phyloP scores from a whole-genome alignment of 1,140 invertebrate genomes.

The Aphelinus atriplicis region DNA sequence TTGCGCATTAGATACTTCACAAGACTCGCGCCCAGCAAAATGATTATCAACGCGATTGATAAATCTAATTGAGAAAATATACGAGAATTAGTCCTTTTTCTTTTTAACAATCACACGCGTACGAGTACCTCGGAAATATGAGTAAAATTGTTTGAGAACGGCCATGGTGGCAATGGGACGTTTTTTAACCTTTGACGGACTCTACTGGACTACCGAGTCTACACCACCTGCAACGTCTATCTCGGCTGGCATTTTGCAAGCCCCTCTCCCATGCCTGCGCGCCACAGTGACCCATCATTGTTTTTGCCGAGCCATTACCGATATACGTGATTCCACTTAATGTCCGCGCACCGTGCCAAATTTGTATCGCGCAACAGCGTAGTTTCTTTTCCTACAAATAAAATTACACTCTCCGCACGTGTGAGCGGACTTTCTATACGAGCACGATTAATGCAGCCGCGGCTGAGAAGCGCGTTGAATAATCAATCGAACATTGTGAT shows the following conservation, averaged over 20 bases:
- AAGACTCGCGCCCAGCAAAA: neutral
- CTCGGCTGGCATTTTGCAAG: neutral
- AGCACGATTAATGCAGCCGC: too few species aligned
- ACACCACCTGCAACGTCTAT: neutral
- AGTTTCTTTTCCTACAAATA: too few species aligned
- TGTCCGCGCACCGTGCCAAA: neutral
- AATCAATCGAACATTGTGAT: too few species aligned
- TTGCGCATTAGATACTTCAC: neutral
- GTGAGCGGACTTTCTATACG: too few species aligned
- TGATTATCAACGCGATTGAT: neutral
- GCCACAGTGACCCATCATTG: too few species aligned
- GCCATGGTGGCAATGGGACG: neutral
- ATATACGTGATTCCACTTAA: slow-evolving; percentile 14
- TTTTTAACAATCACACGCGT: too few species aligned
- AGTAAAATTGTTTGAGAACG: neutral
- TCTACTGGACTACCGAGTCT: neutral
- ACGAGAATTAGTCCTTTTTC: too few species aligned
- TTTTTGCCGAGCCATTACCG: neutral
- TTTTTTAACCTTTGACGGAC: neutral
- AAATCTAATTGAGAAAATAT: neutral
- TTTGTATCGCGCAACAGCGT: neutral
- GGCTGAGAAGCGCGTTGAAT: too few species aligned
- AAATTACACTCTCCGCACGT: too few species aligned
- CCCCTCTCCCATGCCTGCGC: neutral
- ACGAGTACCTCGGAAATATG: neutral